Conservation (phyloP, 2,797 vertebrate genomes). For the Coranthus polyacanthus region DNA sequence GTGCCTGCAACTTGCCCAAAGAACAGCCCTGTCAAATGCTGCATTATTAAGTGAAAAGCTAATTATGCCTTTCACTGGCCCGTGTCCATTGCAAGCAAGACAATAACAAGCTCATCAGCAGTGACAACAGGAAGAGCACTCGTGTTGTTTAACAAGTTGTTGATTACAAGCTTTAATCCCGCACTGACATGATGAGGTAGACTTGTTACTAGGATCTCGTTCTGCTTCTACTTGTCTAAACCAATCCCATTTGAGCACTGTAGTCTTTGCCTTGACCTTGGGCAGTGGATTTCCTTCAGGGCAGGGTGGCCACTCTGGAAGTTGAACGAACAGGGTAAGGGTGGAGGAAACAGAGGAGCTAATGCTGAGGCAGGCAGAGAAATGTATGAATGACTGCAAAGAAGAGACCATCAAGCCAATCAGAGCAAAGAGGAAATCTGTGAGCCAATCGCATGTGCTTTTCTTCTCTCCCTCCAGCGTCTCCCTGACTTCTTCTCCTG, state of each 20-base stretch:
- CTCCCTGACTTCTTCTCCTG: slow-evolving; percentile 81
- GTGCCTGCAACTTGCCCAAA: slow-evolving; percentile 51
- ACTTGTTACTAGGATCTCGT: slow-evolving; percentile 85
- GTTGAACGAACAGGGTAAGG: slow-evolving; percentile 67
- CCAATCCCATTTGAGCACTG: slow-evolving; percentile 77
- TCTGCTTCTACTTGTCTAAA: slow-evolving; percentile 73
- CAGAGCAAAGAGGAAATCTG: slow-evolving; percentile 52
- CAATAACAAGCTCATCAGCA: slow-evolving; percentile 75
- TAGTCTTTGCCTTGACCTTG: slow-evolving; percentile 79
- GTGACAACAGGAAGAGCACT: slow-evolving; percentile 69
- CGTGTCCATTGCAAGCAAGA: slow-evolving; percentile 61
- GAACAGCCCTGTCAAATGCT: slow-evolving; percentile 56
- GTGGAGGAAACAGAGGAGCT: slow-evolving; percentile 60
- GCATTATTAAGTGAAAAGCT: slow-evolving; percentile 66
- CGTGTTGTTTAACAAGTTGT: slow-evolving; percentile 77
- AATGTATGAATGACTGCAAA: slow-evolving; percentile 89
- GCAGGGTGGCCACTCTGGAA: slow-evolving; percentile 74
- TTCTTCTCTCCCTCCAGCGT: slow-evolving; percentile 64
- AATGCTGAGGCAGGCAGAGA: slow-evolving; percentile 79
- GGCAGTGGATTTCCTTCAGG: slow-evolving; percentile 79
- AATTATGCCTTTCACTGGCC: slow-evolving; percentile 69
- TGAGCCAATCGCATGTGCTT: slow-evolving; percentile 67
- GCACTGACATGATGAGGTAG: slow-evolving; percentile 65
- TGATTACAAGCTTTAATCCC: slow-evolving; percentile 78
- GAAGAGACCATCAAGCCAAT: slow-evolving; percentile 75